Base-by-base conservation (phyloP, 2,113 vertebrate genomes). In the Lichenostomus cassidix region DNA sequence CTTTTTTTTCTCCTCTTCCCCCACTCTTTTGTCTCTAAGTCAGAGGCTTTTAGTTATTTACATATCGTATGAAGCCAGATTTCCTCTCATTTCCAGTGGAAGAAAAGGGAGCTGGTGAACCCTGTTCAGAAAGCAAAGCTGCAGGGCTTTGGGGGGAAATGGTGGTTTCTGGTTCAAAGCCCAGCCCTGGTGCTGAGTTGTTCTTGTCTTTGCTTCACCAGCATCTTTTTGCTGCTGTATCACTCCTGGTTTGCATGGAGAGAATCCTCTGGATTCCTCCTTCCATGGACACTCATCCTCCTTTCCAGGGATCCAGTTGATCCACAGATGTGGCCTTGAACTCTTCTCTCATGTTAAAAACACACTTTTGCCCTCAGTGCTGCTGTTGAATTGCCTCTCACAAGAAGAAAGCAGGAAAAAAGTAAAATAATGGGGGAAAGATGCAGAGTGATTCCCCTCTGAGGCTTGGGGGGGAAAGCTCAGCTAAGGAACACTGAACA, bases 1-100 rank as follows among this genome's bases (percentile, higher is more conserved):
- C 12, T 79, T 64, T 53, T 60, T 25, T 13, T 0, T 1, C 3
- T 6, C 6, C 8, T 4, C 2, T 16, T 27, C 52, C 5, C 11
- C 6, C 29, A 60, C 65, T 75, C 75, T 75, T 62, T 44, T 58
- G 12, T 56, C 69, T 47, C 15, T 20, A 44, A 67, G 27, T 70
- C 31, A 50, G 67, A 86, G 21, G 7, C 29, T 83, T 81, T 37
- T 76, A 73, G 58, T 74, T 58, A 33, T 70, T 94, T 62, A 13
- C 0, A 0, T 50, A 56, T 46, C 71, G 7, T 9, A 20, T 2
- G 21, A 50, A 83, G 23, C 49, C 79, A 63, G 42, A 53, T 88
- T 92, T 83, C 71, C 71, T 73, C 69, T 49, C 68, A 4, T 85
- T 87, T 35, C 56, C 64, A 75, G 12, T 37, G 41, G 42, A 67